These are phyloP conservation scores for Drosophila ercepeae DNA, from an alignment of 1,140 invertebrate species.

Conservation along the genomic window DNA sequence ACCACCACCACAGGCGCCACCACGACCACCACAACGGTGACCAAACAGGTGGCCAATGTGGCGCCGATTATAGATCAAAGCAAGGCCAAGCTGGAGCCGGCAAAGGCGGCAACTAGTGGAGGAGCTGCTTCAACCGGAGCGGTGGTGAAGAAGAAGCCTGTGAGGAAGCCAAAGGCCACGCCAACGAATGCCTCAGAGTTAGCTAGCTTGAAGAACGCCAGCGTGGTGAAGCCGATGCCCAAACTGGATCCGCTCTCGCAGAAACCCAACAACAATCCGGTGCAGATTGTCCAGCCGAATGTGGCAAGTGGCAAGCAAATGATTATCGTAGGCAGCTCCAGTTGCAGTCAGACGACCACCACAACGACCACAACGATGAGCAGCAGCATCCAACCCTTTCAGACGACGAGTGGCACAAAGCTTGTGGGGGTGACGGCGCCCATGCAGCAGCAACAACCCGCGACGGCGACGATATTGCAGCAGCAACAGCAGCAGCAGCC, in stretches of 20 bases:
- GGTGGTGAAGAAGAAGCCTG: conserved; percentile 76
- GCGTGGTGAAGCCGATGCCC: conserved; percentile 79
- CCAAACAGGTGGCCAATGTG: conserved; percentile 82
- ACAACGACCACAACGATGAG: conserved; percentile 74
- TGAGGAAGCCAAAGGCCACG: conserved; percentile 73
- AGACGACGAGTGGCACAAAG: conserved; percentile 84
- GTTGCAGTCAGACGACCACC: conserved; percentile 49
- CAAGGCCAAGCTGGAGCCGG: conserved; percentile 72
- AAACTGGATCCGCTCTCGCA: conserved; percentile 77
- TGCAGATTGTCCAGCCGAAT: conserved; percentile 82
- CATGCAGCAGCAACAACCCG: conserved; percentile 74
- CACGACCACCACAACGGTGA: conserved; percentile 63
- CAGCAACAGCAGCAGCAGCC: conserved; percentile 55
- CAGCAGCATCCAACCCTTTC: conserved; percentile 81
- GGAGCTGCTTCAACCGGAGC: conserved; percentile 41
- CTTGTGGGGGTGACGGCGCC: conserved; percentile 84
- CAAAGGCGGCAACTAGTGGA: conserved; percentile 39
- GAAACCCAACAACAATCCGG: conserved; percentile 79
- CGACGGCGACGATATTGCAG: conserved; percentile 32
- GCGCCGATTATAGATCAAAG: conserved; percentile 82
- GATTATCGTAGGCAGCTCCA: conserved; percentile 60
- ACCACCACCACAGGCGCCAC: conserved; percentile 59
- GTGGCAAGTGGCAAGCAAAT: conserved; percentile 81
- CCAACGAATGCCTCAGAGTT: conserved; percentile 67
- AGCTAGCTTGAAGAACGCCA: conserved; percentile 70